phyloP scores from a whole-genome alignment of 2,888 invertebrate genomes.

The Ophioninae sp. region DNA sequence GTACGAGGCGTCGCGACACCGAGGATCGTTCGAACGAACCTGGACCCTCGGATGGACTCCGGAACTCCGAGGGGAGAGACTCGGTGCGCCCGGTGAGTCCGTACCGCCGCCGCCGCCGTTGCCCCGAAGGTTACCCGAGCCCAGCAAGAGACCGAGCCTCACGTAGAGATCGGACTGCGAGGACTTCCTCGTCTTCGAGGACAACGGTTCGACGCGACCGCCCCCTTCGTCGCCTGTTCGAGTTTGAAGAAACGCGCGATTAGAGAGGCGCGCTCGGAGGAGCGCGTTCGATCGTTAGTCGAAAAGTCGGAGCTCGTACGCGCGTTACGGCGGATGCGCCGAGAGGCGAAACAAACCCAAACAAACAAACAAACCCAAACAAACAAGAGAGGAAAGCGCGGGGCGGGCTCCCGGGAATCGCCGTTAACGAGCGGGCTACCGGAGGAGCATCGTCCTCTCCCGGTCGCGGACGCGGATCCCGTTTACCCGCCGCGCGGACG shows the following conservation, averaged over 20 bases:
- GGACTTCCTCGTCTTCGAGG: conserved; percentile 81
- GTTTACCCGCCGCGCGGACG: no score
- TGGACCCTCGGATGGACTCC: conserved; percentile 65
- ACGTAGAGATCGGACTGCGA: conserved; percentile 91
- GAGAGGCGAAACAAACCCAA: no score
- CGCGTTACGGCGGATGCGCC: no score
- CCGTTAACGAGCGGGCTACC: no score
- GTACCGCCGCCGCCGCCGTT: conserved; percentile 75
- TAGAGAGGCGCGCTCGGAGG: conserved; percentile 10
- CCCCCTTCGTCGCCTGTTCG: conserved; percentile 88
- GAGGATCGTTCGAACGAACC: conserved; percentile 66
- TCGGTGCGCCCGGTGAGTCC: conserved; percentile 70
- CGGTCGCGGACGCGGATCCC: no score
- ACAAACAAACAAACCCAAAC: no score
- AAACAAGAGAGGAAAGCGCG: no score
- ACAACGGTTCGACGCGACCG: conserved; percentile 85
- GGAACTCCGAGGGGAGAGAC: conserved; percentile 57
- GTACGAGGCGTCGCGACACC: conserved; percentile 80
- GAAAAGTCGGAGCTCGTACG: conserved; percentile 44
- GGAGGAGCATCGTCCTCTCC: no score
- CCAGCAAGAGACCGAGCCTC: conserved; percentile 90
- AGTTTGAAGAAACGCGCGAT: conserved; percentile 40
- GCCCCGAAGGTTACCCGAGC: conserved; percentile 85
- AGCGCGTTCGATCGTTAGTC: no score
- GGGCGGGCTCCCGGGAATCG: no score